phyloP scores from a whole-genome alignment of 2,888 invertebrate genomes.

The Lasioglossum figueresi region DNA sequence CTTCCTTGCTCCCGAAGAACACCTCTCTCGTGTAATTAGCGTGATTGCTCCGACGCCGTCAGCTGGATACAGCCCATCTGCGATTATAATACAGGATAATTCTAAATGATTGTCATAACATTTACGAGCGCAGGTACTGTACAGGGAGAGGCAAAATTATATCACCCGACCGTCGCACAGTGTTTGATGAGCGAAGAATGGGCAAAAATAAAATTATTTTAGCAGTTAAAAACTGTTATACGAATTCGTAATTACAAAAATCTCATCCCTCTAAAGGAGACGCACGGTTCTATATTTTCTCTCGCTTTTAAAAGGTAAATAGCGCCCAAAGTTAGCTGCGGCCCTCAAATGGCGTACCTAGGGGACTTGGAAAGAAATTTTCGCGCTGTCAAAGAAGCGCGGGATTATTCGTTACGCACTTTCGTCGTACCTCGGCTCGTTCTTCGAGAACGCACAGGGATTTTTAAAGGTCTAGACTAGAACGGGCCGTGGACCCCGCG shows the following conservation, averaged over 20 bases:
- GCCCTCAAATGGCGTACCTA: too few species aligned
- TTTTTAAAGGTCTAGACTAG: neutral
- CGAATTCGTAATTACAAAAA: too few species aligned
- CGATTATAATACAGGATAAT: neutral
- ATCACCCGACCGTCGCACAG: neutral
- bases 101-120: neutral
- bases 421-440: too few species aligned
- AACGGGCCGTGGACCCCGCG: neutral
- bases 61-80: neutral
- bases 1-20: neutral
- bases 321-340: too few species aligned
- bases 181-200: neutral
- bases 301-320: too few species aligned
- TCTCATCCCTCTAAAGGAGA: too few species aligned
- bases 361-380: too few species aligned
- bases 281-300: too few species aligned
- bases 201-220: too few species aligned
- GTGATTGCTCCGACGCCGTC: constrained; percentile 9
- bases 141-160: neutral
- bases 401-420: too few species aligned
- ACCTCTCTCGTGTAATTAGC: constrained; percentile 3
- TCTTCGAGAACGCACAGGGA: neutral
- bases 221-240: too few species aligned
- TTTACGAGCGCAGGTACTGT: neutral
- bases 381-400: too few species aligned